Evolutionary conservation across 2,888 invertebrate genomes (phyloP), one percentile per base, ranked within the genome.

Genomic region (Athrips mouffetella): DNA sequence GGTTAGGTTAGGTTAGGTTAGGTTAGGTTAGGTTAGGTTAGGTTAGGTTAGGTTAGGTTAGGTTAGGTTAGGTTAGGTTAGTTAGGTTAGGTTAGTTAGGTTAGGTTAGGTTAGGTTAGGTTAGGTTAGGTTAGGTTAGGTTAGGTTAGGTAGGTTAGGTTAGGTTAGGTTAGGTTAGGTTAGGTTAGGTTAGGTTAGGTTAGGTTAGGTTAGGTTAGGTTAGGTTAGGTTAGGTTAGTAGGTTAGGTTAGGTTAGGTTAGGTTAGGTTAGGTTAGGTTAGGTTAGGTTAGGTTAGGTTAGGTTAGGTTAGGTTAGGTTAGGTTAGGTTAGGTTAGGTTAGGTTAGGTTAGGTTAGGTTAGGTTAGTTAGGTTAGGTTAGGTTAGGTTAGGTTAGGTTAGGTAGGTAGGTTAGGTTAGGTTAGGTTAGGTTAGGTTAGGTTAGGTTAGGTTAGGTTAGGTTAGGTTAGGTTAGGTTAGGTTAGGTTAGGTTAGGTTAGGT

Each of bases 1-100:
- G 60, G 60, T 63, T 63, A 58, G 62, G 62, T 61, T 61, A 60
- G 62, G 60, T 63, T 59, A 59, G 61, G 60, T 61, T 61, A 60
- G 60, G 58, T 61, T 61, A 61, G 61, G 61, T 59, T 61, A 58
- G 59, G 61, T 59, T 59, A 57, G 61, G 60, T 59, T 58, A 59
- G 60, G 59, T 60, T 57, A 58, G 58, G 59, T 60, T 56, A 56
- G 61, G 58, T 60, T 58, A 57, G 60, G 56, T 59, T 56, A 58
- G 61, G 56, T 60, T 58, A 54, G 58, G 59, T 57, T 61, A 59
- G 57, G 58, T 59, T 58, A 58, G 58, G 60, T 60, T 57, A 57
- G 59, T 57, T 60, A 59, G 59, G 59, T 59, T 60, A 55, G 57
- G 55, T 60, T 60, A 27, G 41, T 41, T 25, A 41, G 41, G 41